phyloP scores from a whole-genome alignment of 2,888 invertebrate genomes.

The Neoascia interrupta region DNA sequence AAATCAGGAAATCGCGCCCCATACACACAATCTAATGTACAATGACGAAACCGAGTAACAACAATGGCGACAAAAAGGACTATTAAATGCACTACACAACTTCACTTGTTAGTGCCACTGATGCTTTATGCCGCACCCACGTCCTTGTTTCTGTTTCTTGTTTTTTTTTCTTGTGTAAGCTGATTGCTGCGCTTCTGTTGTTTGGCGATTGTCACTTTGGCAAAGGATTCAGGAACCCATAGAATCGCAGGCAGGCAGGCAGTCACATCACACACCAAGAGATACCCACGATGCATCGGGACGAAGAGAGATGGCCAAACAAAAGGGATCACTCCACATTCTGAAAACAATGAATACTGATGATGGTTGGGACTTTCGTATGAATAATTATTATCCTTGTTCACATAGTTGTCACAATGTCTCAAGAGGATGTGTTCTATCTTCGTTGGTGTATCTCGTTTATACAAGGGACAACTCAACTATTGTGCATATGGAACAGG shows the following conservation, averaged over 20 bases:
- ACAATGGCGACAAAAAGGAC: conserved; percentile 1
- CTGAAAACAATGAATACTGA: conserved; percentile 66
- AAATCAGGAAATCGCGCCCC: conserved; percentile 49
- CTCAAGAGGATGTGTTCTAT: conserved; percentile 61
- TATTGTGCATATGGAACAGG: conserved; percentile 12
- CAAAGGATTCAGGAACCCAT: conserved; percentile 24
- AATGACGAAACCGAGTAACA: conserved; percentile 9
- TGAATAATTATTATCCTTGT: conserved; percentile 68
- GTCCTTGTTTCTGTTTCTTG: not conserved
- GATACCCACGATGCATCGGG: not conserved
- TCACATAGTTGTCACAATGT: conserved; percentile 66
- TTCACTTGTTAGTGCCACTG: conserved; percentile 17
- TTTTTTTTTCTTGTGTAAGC: conserved; percentile 17
- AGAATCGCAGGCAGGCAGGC: conserved; percentile 11
- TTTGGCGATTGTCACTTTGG: conserved; percentile 63
- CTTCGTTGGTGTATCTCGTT: conserved; percentile 34
- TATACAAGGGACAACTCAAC: not conserved
- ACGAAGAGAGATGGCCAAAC: conserved; percentile 21
- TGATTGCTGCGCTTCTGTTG: conserved; percentile 59
- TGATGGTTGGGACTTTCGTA: conserved; percentile 65
- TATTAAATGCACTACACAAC: conserved; percentile 38
- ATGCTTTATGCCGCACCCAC: not conserved
- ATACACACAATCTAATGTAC: conserved; percentile 14
- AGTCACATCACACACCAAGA: not conserved
- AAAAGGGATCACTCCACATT: conserved; percentile 56